phyloP scores from a whole-genome alignment of 2,113 vertebrate species.

The Pollachius pollachius region DNA sequence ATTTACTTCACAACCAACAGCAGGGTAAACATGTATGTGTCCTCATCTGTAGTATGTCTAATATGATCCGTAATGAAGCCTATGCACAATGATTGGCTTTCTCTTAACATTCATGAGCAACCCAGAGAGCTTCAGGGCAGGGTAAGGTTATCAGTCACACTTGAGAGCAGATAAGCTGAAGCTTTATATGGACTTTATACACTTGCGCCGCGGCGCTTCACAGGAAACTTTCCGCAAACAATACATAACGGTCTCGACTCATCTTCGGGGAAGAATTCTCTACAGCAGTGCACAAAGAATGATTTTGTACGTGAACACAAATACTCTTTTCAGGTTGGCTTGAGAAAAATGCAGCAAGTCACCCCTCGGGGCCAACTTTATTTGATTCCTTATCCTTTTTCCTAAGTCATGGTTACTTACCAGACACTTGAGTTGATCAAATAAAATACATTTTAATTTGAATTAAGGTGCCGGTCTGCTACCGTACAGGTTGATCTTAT shows the following conservation, averaged over 20 bases:
- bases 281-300: slow-evolving; percentile 37
- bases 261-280: slow-evolving; percentile 26
- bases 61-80: not conserved
- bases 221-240: slow-evolving; percentile 39
- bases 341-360: slow-evolving; percentile 39
- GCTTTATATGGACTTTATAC: not conserved
- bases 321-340: slow-evolving; percentile 39
- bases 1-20: not conserved
- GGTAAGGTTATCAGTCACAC: slow-evolving; percentile 4
- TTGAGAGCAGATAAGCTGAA: not conserved
- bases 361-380: slow-evolving; percentile 35
- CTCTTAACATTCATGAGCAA: too few relatives aligned
- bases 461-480: slow-evolving; percentile 5
- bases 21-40: not conserved
- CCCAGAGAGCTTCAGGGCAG: not conserved
- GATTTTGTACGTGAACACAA: slow-evolving; percentile 36
- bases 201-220: slow-evolving; percentile 15
- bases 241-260: slow-evolving; percentile 40
- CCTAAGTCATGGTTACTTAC: slow-evolving; percentile 36
- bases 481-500: too few relatives aligned
- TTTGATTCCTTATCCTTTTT: slow-evolving; percentile 40
- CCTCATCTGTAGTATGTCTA: not conserved
- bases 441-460: slow-evolving; percentile 35
- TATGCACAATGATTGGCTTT: not conserved
- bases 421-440: slow-evolving; percentile 34